Evolutionary conservation across 2,797 vertebrate genomes (phyloP), one percentile per base, ranked within the genome.

Genomic region (Cyclopterus lumpus): DNA sequence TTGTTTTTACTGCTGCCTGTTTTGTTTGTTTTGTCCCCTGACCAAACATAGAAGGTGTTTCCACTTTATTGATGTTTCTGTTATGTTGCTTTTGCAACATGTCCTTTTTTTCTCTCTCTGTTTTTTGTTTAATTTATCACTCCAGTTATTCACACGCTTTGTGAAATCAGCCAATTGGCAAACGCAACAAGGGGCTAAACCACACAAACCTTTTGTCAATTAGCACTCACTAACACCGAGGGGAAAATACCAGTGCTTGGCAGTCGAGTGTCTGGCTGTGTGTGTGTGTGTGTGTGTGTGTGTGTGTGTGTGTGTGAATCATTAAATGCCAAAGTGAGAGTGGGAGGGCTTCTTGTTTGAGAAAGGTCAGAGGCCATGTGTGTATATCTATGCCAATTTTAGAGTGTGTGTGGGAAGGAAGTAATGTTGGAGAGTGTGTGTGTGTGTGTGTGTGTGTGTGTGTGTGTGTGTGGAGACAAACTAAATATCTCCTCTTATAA

Each of bases 151-250:
- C 82, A 73, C 55, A 58, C 73, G 72, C 88, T 80, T 59, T 83
- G 76, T 83, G 51, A 67, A 80, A 80, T 68, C 75, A 71, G 74
- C 75, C 88, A 83, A 68, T 40, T 91, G 89, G 85, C 85, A 85
- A 55, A 53, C 65, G 48, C 68, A 74, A 55, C 79, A 77, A n/a
- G 63, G 65, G 71, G 77, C 79, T 82, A 61, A 86, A 90, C 62
- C 76, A 68, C 40, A 83, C 83, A 82, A 84, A 82, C 84, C 68
- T 80, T 79, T 80, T 81, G 82, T 89, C 89, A 87, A 89, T 84
- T 84, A 88, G 73, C 32, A 14, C 71, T 73, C 58, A 65, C 75
- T 48, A 70, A 86, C 81, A 84, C 79, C 70, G 71, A 26, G 60
- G 59, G 83, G 77, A 71, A 82, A 82, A 79, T 74, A 79, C 58